Evolutionary conservation across 2,113 vertebrate species (phyloP), one percentile per base, ranked within the genome.

Genomic region (Condylura cristata): DNA sequence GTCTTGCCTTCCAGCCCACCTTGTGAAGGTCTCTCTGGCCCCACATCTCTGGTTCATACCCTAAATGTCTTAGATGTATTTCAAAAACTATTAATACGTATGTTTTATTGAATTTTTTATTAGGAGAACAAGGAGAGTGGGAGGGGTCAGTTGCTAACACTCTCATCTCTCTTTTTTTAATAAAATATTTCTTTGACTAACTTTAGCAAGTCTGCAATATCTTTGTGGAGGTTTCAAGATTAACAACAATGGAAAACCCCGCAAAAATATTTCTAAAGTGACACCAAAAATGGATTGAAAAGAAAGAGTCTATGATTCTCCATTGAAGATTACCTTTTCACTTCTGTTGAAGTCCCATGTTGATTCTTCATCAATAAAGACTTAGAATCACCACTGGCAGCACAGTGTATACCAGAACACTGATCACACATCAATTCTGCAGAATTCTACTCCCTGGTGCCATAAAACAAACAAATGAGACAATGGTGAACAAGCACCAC

Each of bases 381-480:
- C 90, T 94, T 37, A 93, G 96, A 32, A 98, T 95, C 96, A 92
- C 34, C 83, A 96, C 75, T 28, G 98, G 95, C 32, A 96, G 95
- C 17, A 96, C 63, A 5, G 80, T 58, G 60, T 93, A 97, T 18
- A 90, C 41, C 1, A 90, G 34, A 60, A 56, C 83, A 98, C 98
- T 98, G 98, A 76, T 66, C 80, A 98, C 56, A 87, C 98, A 98
- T 74, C 97, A 82, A 95, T 96, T 98, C 97, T 98, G 98, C 92
- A 98, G 75, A 87, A 72, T 95, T 82, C 88, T 88, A 93, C 85
- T 93, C 63, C 86, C 95, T 96, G 58, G 28, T 26, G 18, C 60
- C 56, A 51, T 17, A 22, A 96, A 97, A 93, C 66, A 97, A 24
- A 85, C 85, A 92, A 95, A 70, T 80, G 90, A 94, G 20, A 16